Conservation (phyloP, 2,888 invertebrate species). For the Opisthograptis luteolata region DNA sequence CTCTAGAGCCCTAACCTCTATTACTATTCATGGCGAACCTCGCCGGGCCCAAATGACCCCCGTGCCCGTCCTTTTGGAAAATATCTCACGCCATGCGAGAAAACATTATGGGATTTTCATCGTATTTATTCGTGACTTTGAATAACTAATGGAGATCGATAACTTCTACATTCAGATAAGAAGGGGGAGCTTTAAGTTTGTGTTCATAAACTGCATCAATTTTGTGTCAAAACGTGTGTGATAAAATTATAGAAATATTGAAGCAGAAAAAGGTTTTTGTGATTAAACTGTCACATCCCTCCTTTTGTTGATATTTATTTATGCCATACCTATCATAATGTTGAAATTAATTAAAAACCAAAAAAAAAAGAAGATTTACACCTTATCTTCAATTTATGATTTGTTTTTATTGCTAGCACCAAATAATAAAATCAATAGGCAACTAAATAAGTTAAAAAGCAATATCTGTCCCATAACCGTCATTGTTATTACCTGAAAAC, state of each 20-base stretch:
- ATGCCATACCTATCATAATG: background rate
- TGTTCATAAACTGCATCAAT: no score
- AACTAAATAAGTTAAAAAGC: slow-evolving; percentile 58
- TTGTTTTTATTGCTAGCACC: slow-evolving; percentile 21
- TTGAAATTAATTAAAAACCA: background rate
- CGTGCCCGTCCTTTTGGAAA: slow-evolving; percentile 44
- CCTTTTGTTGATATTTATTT: background rate
- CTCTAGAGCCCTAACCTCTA: slow-evolving; percentile 57
- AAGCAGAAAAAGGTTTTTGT: no score
- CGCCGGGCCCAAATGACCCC: slow-evolving; percentile 61
- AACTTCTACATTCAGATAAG: background rate
- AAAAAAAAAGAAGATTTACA: background rate
- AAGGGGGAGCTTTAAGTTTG: no score
- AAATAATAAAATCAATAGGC: slow-evolving; percentile 23
- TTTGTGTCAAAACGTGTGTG: no score
- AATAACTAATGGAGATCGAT: slow-evolving; percentile 48
- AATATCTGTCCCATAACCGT: slow-evolving; percentile 70
- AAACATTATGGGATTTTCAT: slow-evolving; percentile 59
- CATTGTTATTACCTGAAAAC: slow-evolving; percentile 75
- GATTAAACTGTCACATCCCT: no score
- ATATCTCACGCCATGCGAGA: slow-evolving; percentile 46
- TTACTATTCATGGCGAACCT: slow-evolving; percentile 79
- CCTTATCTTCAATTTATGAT: slow-evolving; percentile 9
- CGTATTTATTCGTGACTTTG: slow-evolving; percentile 48
- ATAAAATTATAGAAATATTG: no score